Base-by-base conservation (phyloP, 53 echinoderm and acorn worm species). In the Stichopus horrens region DNA sequence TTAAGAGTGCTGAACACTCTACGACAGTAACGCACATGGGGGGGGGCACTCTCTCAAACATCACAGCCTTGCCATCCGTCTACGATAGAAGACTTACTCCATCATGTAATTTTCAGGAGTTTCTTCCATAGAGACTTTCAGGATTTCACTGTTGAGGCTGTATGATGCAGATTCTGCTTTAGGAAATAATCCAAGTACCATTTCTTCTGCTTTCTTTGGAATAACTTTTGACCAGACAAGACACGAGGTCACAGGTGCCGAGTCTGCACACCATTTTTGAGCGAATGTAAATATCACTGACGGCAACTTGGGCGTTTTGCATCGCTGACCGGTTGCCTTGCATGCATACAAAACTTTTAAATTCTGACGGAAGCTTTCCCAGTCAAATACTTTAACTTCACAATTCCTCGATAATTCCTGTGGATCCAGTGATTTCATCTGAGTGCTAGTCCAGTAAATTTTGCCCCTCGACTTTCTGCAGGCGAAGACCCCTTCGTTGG, bases 181-280 rank as follows among this genome's bases (percentile, higher is more conserved):
- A 11, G 85, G 85, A 18, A 85, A 85, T 67, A 85, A 16, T 58
- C 85, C 85, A 14, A 23, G 9, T 0, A 85, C 67, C 85, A 85
- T 85, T 9, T 85, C 85, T 5, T 85, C 85, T 1, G 85, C 85
- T 52, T 85, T 85, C 67, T 85, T 85, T 10, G 85, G 85, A 37
- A 85, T 51, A 9, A 85, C 85, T 67, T 85, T 85, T 3, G 22
- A 65, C 85, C 85, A 85, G 20, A 85, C 85, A 5, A 85, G 65
- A 52, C 85, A 85, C 8, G 63, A 66, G 8, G 85, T 37, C 18
- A 85, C 59, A 5, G 85, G 85, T 4, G 58, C 4, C 23, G 60
- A 65, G 8, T 85, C 65, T 11, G 9, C 22, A 52, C 65, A 63
- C 85, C 85, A 85, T 52, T 85, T 85, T 53, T 85, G 85, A 63